Conservation (phyloP, 2,888 invertebrate species). For the Pherbina coryleti region DNA sequence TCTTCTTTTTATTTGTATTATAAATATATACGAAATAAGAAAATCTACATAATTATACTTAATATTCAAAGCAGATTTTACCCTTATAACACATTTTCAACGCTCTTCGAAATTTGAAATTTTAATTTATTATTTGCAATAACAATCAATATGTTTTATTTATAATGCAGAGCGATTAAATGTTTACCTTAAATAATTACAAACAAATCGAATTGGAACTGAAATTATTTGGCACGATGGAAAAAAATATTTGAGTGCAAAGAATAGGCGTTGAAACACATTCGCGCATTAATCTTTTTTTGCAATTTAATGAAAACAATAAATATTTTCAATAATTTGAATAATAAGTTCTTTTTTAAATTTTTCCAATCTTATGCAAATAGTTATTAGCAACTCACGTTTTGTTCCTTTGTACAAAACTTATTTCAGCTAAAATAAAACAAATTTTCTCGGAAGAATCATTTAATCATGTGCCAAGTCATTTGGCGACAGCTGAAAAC, state of each 20-base stretch:
- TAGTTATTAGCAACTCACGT: not conserved
- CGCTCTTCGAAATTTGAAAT: too few relatives aligned
- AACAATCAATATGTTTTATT: not conserved
- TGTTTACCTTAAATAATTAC: not conserved
- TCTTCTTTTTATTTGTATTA: too few relatives aligned
- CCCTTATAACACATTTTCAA: too few relatives aligned
- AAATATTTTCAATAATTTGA: not conserved
- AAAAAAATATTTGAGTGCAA: not conserved
- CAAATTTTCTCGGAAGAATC: not conserved
- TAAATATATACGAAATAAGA: too few relatives aligned
- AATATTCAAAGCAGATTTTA: too few relatives aligned
- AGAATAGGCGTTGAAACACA: not conserved
- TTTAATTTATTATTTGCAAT: not conserved
- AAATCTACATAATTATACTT: too few relatives aligned
- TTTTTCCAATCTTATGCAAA: not conserved
- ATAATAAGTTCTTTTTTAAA: not conserved
- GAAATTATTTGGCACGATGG: slow-evolving; percentile 2
- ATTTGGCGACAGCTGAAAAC: not conserved
- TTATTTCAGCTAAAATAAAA: not conserved
- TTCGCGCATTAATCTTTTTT: not conserved
- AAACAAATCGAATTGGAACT: not conserved
- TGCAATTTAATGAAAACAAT: not conserved
- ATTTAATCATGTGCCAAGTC: not conserved
- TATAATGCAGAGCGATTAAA: not conserved
- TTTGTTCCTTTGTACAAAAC: not conserved